Evolutionary conservation across 2,113 vertebrate species (phyloP).

Genomic region (Pterocles gutturalis): DNA sequence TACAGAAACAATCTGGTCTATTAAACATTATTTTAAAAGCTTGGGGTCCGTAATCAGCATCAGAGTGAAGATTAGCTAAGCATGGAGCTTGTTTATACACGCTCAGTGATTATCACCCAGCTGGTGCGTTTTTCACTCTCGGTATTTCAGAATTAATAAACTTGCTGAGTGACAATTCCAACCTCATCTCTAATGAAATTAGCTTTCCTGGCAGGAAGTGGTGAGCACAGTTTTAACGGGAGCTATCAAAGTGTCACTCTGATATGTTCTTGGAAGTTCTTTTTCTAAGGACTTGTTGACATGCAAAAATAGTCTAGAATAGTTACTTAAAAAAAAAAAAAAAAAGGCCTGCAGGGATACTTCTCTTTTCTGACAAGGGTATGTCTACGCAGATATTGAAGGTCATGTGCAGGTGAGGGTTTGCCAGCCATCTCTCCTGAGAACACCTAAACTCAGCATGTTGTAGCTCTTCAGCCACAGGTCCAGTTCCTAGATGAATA

Average conservation of each 20-base stretch:
- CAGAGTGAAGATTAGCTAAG: conserved; percentile 15
- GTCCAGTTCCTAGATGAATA: background rate
- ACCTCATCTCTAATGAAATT: conserved; percentile 46
- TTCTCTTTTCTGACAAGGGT: background rate
- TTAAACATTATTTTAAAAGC: background rate
- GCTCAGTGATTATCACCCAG: conserved; percentile 32
- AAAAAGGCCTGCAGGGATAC: background rate
- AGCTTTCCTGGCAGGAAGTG: background rate
- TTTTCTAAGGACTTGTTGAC: background rate
- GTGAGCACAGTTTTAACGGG: conserved; percentile 23
- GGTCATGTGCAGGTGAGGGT: background rate
- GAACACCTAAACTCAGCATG: background rate
- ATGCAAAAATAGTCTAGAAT: background rate
- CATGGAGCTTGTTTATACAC: conserved; percentile 10
- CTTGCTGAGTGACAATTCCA: conserved; percentile 52
- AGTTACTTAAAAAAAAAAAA: background rate
- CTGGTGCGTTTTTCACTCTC: conserved; percentile 24
- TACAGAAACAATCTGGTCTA: background rate
- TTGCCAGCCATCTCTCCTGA: background rate
- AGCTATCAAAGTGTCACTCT: conserved; percentile 40
- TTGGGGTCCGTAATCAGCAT: background rate
- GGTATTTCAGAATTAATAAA: conserved; percentile 58
- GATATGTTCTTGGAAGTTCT: background rate
- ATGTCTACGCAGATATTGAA: background rate
- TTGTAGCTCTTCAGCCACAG: background rate